Evolutionary conservation across 1,140 invertebrate genomes (phyloP).

Genomic region (Drosophila bifasciata): DNA sequence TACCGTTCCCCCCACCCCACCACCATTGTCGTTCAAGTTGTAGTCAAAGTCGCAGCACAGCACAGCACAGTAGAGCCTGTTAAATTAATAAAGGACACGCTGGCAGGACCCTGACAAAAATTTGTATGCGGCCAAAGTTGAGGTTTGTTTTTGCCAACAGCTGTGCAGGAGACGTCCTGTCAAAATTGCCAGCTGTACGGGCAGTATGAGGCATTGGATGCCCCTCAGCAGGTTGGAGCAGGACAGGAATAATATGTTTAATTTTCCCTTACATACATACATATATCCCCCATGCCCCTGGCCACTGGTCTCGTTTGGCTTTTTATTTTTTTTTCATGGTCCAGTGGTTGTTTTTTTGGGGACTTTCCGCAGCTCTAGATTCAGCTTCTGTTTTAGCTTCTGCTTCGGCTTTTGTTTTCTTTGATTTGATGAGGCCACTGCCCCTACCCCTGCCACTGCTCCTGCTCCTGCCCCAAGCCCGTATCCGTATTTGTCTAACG

Average conservation of each 20-base stretch:
- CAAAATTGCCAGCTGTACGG: slow-evolving; percentile 23
- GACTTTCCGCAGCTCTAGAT: not conserved
- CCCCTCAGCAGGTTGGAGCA: not conserved
- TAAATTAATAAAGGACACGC: slow-evolving; percentile 78
- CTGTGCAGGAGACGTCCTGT: slow-evolving; percentile 63
- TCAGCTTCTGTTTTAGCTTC: not conserved
- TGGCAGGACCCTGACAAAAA: slow-evolving; percentile 56
- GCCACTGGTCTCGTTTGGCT: slow-evolving; percentile 8
- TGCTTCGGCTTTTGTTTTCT: slow-evolving; percentile 45
- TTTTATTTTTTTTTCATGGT: slow-evolving; percentile 25
- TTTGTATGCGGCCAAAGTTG: slow-evolving; percentile 64
- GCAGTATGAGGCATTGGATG: too few species aligned
- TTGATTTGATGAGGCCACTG: slow-evolving; percentile 58
- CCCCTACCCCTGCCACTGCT: not conserved
- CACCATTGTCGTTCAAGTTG: slow-evolving; percentile 73
- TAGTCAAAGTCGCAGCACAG: slow-evolving; percentile 70
- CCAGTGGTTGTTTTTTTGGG: slow-evolving; percentile 25
- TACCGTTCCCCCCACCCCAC: not conserved
- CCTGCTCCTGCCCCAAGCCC: not conserved
- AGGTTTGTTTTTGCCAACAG: slow-evolving; percentile 80
- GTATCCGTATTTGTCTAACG: slow-evolving; percentile 70
- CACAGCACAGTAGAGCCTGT: slow-evolving; percentile 53
- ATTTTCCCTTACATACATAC: slow-evolving; percentile 66
- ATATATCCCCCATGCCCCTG: too few species aligned
- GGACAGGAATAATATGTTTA: slow-evolving; percentile 66